Evolutionary conservation across 1,140 invertebrate genomes (phyloP), one percentile per base, ranked within the genome.

Genomic region (Drosophila prosaltans): DNA sequence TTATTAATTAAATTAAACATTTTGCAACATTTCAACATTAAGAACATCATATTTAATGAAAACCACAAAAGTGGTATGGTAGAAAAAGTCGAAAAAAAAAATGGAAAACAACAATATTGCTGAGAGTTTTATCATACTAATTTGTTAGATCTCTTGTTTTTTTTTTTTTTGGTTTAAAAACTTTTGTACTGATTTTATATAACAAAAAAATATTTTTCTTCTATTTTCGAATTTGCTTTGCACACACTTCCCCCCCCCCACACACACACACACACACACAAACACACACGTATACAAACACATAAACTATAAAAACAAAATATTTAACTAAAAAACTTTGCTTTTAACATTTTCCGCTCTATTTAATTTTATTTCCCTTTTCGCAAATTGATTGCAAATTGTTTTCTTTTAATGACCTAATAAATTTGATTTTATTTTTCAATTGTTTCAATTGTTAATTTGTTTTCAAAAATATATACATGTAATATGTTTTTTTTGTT

Each of bases 181-280:
- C 39, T 55, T 67, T 59, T 43, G 5, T 69, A 88, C 83, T 89
- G 89, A 91, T 86, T 78, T 86, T 54, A 51, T 51, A 72, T 41
- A 73, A 78, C 48, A 69, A 66, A 45, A 72, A 45, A 72, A 69
- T 76, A 72, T 89, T 91, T 81, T 73, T 89, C 85, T 89, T 86
- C 83, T 86, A 82, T 78, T 85, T 86, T 72, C 78, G 61, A 85
- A 71, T 72, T 80, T 83, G 72, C 75, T 90, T 89, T 89, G 78
- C 78, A 74, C 85, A 84, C 41, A 70, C 59, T 69, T 16, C 43
- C 36, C 11, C 26, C 16, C n/a, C 7, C 8, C 26, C n/a, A 80
- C 63, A 70, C 55, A 59, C 66, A 68, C 28, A 54, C 10, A 63
- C n/a, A 21, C 6, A 59, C 26, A n/a, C 36, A 60, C 30, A 69